phyloP scores from a whole-genome alignment of 2,797 vertebrate genomes.

The Takifugu ocellatus region DNA sequence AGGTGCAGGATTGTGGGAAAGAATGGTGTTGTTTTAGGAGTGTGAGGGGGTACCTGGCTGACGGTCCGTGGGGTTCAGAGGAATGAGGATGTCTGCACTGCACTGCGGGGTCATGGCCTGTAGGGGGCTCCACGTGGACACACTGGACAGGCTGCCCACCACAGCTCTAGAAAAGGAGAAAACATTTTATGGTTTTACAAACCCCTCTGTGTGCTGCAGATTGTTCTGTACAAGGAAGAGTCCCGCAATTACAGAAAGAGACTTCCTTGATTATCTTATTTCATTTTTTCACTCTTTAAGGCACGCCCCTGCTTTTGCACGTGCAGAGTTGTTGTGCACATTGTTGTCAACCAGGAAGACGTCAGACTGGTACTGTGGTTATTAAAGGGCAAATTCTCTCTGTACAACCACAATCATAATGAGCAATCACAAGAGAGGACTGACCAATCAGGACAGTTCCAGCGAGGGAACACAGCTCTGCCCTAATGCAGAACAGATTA shows the following conservation, averaged over 20 bases:
- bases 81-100: constrained; percentile 84
- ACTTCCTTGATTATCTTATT: neutral
- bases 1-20: no score
- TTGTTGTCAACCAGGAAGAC: neutral
- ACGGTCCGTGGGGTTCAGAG: constrained; percentile 77
- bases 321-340: neutral
- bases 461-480: neutral
- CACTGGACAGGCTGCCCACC: constrained; percentile 79
- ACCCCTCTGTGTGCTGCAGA: no score
- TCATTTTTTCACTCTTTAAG: neutral
- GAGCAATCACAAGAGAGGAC: neutral
- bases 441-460: neutral
- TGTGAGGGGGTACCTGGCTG: constrained; percentile 75
- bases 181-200: no score
- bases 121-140: constrained; percentile 86
- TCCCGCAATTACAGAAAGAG: no score
- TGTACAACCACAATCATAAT: neutral
- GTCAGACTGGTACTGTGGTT: neutral
- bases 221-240: no score
- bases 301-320: neutral
- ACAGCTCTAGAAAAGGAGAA: constrained; percentile 65
- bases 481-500: neutral
- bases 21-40: no score
- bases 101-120: constrained; percentile 80
- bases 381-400: neutral